Evolutionary conservation across 2,113 vertebrate species (phyloP).

Genomic region (Cryptotis parvus): DNA sequence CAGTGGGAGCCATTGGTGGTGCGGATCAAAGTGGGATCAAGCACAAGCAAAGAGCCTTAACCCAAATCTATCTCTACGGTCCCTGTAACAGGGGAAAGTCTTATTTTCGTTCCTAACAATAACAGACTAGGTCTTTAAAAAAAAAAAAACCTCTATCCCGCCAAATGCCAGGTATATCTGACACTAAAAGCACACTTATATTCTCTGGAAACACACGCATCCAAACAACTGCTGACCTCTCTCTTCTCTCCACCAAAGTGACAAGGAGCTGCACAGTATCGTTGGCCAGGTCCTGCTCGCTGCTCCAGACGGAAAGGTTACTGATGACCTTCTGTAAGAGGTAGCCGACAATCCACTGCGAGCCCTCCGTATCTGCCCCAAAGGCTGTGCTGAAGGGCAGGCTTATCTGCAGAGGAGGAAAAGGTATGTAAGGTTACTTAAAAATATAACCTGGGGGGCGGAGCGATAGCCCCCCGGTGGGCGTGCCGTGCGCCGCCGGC

Average conservation of each 20-base stretch:
- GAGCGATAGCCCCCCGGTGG: no score
- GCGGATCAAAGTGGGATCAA: no score
- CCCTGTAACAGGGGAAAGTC: neutral
- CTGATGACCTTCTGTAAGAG: conserved; percentile 99
- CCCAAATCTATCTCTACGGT: no score
- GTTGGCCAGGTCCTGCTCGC: conserved; percentile 96
- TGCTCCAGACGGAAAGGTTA: conserved; percentile 98
- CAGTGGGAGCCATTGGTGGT: no score
- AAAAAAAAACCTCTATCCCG: no score
- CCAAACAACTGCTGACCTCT: conserved; percentile 89
- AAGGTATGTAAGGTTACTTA: conserved; percentile 78
- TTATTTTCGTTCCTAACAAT: neutral
- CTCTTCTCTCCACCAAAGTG: conserved; percentile 97
- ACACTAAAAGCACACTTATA: neutral
- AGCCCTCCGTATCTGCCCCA: conserved; percentile 97
- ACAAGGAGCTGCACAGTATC: conserved; percentile 99
- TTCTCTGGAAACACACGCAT: no score
- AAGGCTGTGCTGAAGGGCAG: conserved; percentile 96
- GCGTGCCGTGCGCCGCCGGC: no score
- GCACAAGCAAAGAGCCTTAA: no score
- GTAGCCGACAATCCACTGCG: conserved; percentile 99
- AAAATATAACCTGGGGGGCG: conserved; percentile 65
- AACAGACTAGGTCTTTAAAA: neutral
- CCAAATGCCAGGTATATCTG: neutral
- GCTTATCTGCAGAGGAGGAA: conserved; percentile 92